phyloP scores from a whole-genome alignment of 2,888 invertebrate genomes.

The Drosophila eohydei region DNA sequence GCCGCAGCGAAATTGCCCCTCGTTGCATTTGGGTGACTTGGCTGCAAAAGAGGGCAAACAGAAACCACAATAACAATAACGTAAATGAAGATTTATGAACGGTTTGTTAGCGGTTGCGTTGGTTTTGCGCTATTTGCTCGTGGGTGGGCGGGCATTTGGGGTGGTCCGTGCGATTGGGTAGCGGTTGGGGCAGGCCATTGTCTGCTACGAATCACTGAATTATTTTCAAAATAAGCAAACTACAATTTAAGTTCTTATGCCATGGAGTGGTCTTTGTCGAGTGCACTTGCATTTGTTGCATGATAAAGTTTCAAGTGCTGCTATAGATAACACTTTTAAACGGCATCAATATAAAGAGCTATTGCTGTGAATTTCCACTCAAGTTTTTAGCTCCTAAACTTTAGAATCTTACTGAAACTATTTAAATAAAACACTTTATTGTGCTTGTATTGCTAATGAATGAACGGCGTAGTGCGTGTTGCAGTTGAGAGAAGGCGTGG shows the following conservation, averaged over 20 bases:
- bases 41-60: conserved; percentile 82
- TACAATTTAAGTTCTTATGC: conserved; percentile 22
- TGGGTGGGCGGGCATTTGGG: not conserved
- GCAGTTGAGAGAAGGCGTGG: not conserved
- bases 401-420: not conserved
- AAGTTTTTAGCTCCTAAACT: not conserved
- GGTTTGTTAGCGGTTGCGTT: conserved; percentile 66
- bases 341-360: conserved; percentile 20
- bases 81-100: conserved; percentile 77
- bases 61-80: conserved; percentile 67
- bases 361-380: not conserved
- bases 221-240: conserved; percentile 59
- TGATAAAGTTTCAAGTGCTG: conserved; percentile 45
- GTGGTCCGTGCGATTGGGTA: not conserved
- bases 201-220: conserved; percentile 62
- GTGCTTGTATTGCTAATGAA: not conserved
- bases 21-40: conserved; percentile 87
- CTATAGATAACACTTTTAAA: conserved; percentile 19
- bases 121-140: conserved; percentile 11
- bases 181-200: not conserved
- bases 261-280: not conserved
- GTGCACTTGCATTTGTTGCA: conserved; percentile 30
- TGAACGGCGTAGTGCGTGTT: not conserved
- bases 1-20: conserved; percentile 91
- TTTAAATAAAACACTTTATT: not conserved